Base-by-base conservation (phyloP, 2,797 vertebrate genomes). In the Lacerta agilis region DNA sequence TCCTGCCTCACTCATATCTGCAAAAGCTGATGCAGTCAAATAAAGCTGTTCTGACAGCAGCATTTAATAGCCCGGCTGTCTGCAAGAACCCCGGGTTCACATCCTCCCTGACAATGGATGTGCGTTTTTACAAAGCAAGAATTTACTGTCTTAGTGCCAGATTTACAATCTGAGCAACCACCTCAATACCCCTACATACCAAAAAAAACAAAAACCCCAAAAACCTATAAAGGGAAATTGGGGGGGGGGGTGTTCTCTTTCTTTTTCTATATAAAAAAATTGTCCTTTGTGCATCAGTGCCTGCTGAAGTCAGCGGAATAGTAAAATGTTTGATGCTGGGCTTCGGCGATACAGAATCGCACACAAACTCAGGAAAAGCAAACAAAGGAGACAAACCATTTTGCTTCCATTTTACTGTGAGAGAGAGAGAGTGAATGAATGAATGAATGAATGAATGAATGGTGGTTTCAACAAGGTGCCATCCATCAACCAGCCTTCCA, bases 1-100 rank as follows among this genome's bases (percentile, higher is more conserved):
- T 93, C 87, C 76, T 49, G 18, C 87, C 92, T 88, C 86, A 18
- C 83, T 92, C 88, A 23, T 49, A 83, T 89, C 81, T 89, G 45
- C 80, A 83, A 90, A 91, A 92, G 89, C 91, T 11, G 64, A 86
- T 92, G 87, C 82, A 94, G 93, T 92, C 95, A 94, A 94, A 94
- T 92, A 96, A 94, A 96, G 90, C 90, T 89, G 79, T 94, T 94
- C 90, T 96, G 96, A 96, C 93, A 95, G 92, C 92, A 87, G 90
- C 83, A 77, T 93, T 96, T 96, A 95, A 96, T 94, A 92, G 94
- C 93, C 90, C 88, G 69, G 85, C 92, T 86, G 29, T 91, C 83
- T 95, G 75, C 76, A 55, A 89, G 18, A 95, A 43, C 79, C 85
- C 58, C 0, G 1, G 79, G 5, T 76, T 93, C 91, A 86, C 88